These are phyloP conservation scores for Mionectes olivaceus DNA, from an alignment of 2,797 vertebrate species.

Conservation along the genomic window DNA sequence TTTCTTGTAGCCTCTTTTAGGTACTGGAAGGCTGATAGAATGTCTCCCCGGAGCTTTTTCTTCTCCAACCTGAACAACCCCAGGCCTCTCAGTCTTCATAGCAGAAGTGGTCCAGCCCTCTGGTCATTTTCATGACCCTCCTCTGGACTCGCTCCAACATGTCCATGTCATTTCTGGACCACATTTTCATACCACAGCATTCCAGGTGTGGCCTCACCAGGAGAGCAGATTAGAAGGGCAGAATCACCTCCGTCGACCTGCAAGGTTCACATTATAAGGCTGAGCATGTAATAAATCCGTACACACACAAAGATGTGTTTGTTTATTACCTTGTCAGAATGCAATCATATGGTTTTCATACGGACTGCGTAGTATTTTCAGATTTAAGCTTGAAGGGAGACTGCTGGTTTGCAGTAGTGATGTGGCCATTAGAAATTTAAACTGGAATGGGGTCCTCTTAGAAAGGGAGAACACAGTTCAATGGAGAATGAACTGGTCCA, in stretches of 20 bases:
- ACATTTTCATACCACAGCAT: background rate
- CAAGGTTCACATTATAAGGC: background rate
- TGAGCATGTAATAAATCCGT: background rate
- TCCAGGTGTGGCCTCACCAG: background rate
- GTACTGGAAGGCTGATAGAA: background rate
- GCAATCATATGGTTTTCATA: background rate
- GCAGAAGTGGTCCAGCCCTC: background rate
- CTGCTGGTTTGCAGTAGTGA: background rate
- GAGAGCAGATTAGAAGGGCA: background rate
- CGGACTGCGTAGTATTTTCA: background rate
- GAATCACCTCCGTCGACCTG: background rate
- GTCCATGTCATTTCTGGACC: background rate
- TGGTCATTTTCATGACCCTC: background rate
- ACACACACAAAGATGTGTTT: background rate
- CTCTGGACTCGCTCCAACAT: background rate
- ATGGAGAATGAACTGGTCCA: background rate
- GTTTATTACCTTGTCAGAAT: background rate
- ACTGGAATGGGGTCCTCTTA: background rate
- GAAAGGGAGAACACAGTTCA: background rate
- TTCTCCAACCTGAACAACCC: background rate
- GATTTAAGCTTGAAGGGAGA: background rate
- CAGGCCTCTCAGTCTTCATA: background rate
- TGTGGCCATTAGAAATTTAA: background rate
- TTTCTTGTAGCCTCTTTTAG: accelerated
- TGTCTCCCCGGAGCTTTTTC: accelerated